These are phyloP conservation scores for Oithona nana DNA, from an alignment of 2,888 invertebrate genomes.

Conservation along the genomic window DNA sequence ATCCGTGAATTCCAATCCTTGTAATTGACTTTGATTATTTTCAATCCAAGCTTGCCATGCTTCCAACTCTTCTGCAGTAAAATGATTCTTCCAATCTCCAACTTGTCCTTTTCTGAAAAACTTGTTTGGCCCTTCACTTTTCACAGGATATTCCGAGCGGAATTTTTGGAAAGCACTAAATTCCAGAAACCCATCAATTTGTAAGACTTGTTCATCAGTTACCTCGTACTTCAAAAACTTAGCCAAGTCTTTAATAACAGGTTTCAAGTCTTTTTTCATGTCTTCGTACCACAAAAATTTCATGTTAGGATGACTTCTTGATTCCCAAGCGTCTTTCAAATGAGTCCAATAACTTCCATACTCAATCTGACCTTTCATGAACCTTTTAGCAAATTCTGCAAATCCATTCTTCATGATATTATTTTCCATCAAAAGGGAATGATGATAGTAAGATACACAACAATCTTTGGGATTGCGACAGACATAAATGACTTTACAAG, in stretches of 20 bases:
- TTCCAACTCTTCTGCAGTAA: slow-evolving; percentile 23
- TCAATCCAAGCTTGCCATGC: slow-evolving; percentile 15
- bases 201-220: slow-evolving; percentile 11
- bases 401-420: slow-evolving; percentile 19
- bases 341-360: slow-evolving; percentile 29
- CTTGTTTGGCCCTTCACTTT: background rate
- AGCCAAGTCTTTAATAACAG: slow-evolving; percentile 21
- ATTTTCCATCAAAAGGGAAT: slow-evolving; percentile 18
- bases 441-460: slow-evolving; percentile 29
- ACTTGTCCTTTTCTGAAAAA: slow-evolving; percentile 20
- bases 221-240: slow-evolving; percentile 21
- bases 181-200: slow-evolving; percentile 18
- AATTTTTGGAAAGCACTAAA: slow-evolving; percentile 19
- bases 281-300: slow-evolving; percentile 28
- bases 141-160: background rate
- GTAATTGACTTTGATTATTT: too few relatives aligned
- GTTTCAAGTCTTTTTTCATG: slow-evolving; percentile 24
- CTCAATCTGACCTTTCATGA: slow-evolving; percentile 27
- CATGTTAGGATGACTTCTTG: slow-evolving; percentile 25
- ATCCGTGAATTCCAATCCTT: too few relatives aligned
- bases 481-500: slow-evolving; percentile 28
- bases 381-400: slow-evolving; percentile 28
- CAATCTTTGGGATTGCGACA: slow-evolving; percentile 31
- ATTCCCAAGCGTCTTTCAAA: slow-evolving; percentile 26
- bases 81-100: slow-evolving; percentile 29